Evolutionary conservation across 2,797 vertebrate species (phyloP).

Genomic region (Gallirallus australis): DNA sequence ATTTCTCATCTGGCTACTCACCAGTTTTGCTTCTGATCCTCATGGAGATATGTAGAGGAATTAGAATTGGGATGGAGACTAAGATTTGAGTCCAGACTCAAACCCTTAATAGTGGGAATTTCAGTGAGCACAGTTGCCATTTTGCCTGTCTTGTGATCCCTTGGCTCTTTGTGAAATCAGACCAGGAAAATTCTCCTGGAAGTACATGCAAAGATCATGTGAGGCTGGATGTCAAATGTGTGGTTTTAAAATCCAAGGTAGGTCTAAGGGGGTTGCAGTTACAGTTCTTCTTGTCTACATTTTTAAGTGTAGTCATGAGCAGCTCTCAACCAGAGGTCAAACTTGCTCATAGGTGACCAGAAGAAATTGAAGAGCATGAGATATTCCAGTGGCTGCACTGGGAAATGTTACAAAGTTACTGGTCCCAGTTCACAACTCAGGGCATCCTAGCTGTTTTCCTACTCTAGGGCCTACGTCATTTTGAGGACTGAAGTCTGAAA

Average conservation of each 20-base stretch:
- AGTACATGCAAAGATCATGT: not conserved
- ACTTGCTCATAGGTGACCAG: not conserved
- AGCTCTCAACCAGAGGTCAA: not conserved
- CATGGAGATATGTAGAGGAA: not conserved
- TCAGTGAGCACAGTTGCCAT: not conserved
- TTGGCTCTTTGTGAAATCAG: not conserved
- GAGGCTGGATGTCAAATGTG: not conserved
- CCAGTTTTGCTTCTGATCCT: not conserved
- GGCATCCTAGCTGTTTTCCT: not conserved
- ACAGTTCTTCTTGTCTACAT: not conserved
- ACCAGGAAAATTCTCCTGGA: not conserved
- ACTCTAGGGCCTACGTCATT: not conserved
- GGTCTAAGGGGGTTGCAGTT: not conserved
- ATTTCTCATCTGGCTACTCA: not conserved
- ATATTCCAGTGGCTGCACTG: constrained; percentile 35
- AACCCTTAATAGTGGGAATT: not conserved
- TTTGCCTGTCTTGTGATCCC: not conserved
- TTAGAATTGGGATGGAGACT: not conserved
- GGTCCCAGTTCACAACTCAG: not conserved
- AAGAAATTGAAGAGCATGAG: not conserved
- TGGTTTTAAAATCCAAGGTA: not conserved
- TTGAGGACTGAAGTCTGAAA: not conserved
- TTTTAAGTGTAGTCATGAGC: not conserved
- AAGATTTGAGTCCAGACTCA: not conserved
- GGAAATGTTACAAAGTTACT: not conserved